These are phyloP conservation scores for Oryzias curvinotus DNA, from an alignment of 2,113 vertebrate genomes.

Conservation along the genomic window DNA sequence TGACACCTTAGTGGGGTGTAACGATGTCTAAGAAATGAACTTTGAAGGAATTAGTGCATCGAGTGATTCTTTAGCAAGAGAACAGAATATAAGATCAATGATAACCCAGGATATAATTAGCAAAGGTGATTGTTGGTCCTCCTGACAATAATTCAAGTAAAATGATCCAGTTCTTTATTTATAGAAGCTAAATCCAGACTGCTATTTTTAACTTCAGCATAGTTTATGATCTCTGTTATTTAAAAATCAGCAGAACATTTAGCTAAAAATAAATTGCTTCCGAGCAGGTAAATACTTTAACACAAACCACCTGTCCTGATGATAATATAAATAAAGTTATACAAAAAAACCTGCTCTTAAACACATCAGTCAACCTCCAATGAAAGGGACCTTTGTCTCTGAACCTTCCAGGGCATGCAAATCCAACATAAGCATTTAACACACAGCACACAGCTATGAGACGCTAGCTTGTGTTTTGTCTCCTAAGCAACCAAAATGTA, in stretches of 20 bases:
- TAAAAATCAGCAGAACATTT: no score
- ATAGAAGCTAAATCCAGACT: not conserved
- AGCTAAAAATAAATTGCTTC: no score
- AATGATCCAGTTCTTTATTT: not conserved
- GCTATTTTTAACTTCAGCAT: not conserved
- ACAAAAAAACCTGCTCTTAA: not conserved
- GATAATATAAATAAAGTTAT: not conserved
- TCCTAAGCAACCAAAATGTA: slow-evolving; percentile 33
- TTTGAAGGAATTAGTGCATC: slow-evolving; percentile 13
- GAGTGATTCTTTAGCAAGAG: slow-evolving; percentile 4
- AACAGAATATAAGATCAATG: slow-evolving; percentile 16
- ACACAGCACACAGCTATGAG: not conserved
- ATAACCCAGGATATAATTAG: slow-evolving; percentile 7
- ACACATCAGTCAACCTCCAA: not conserved
- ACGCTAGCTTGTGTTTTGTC: not conserved
- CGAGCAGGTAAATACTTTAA: no score
- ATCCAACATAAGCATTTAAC: not conserved
- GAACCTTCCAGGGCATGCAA: not conserved
- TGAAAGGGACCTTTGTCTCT: not conserved
- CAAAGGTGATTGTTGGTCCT: not conserved
- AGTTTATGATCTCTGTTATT: not conserved
- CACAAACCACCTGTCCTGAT: no score
- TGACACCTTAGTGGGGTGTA: slow-evolving; percentile 2
- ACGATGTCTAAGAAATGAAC: not conserved
- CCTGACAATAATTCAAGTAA: slow-evolving; percentile 33